A percentile compares a stretch with the other conserved stretches of the same genome.
phyloP scores from a whole-genome alignment of 2,113 vertebrate genomes.

The Dasyprocta punctata region DNA sequence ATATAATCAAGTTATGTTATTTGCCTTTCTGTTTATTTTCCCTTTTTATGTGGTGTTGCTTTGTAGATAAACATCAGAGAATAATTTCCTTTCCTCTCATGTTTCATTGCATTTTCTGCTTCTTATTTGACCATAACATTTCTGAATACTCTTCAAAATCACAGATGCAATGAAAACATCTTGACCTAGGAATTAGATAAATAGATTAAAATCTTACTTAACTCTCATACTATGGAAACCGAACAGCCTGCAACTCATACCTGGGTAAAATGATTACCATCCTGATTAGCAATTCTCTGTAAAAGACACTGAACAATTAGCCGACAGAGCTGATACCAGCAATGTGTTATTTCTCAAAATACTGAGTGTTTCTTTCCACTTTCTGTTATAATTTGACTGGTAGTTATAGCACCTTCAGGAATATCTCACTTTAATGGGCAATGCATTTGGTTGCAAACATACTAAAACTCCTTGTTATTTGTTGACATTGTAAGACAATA shows the following conservation, averaged over 20 bases:
- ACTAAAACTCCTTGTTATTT: not conserved
- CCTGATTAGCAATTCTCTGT: not conserved
- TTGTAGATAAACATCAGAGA: slow-evolving; percentile 64
- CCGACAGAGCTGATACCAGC: not conserved
- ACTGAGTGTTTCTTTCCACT: not conserved
- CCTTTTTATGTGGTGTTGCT: not conserved
- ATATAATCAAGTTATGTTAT: not conserved
- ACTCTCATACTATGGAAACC: not conserved
- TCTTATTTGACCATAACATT: not conserved
- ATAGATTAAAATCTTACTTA: slow-evolving; percentile 18
- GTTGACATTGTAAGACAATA: not conserved
- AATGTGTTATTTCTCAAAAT: not conserved
- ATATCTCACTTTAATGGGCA: not conserved
- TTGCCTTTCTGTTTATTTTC: not conserved
- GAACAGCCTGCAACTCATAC: not conserved
- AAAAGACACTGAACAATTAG: not conserved
- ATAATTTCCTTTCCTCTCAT: slow-evolving; percentile 56
- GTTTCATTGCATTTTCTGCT: not conserved
- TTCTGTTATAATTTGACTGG: not conserved
- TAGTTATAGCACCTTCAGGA: not conserved
- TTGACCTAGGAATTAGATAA: not conserved
- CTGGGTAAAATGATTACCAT: not conserved
- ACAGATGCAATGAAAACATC: not conserved
- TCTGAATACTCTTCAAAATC: not conserved
- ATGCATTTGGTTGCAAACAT: not conserved